A percentile compares a stretch with the other conserved stretches of the same genome.
Evolutionary conservation across 2,113 vertebrate species (phyloP).

Genomic region (Corythornis cristatus): DNA sequence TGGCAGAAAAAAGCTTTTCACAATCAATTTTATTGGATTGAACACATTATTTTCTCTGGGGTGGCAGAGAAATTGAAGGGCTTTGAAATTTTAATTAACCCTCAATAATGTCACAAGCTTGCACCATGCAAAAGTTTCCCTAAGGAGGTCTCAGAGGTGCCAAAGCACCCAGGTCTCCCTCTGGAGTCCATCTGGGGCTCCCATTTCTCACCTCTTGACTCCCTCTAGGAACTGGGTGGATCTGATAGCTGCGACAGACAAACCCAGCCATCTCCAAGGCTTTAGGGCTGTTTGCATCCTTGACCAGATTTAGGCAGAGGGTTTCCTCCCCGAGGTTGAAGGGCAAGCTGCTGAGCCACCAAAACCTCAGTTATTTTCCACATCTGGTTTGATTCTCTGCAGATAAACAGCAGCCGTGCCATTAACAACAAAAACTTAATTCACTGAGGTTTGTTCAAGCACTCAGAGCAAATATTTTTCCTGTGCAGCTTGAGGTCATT

Average conservation of each 20-base stretch:
- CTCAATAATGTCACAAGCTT: background rate
- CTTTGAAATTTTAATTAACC: background rate
- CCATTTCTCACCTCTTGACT: background rate
- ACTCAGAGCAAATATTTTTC: slow-evolving; percentile 79
- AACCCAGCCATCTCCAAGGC: background rate
- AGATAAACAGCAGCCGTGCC: slow-evolving; percentile 77
- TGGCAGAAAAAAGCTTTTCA: background rate
- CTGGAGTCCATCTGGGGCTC: background rate
- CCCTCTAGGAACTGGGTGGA: background rate
- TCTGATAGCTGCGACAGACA: background rate
- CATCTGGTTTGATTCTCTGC: slow-evolving; percentile 79
- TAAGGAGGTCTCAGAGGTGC: background rate
- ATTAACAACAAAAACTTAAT: slow-evolving; percentile 81
- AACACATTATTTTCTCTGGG: background rate
- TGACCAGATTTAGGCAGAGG: background rate
- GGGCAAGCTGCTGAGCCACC: slow-evolving; percentile 42
- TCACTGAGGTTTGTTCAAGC: slow-evolving; percentile 77
- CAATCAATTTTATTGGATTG: background rate
- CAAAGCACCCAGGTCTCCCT: background rate
- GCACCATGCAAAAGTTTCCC: background rate
- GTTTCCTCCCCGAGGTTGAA: slow-evolving; percentile 31
- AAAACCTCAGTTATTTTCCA: slow-evolving; percentile 61
- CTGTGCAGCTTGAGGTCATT: slow-evolving; percentile 76
- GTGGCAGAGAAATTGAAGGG: background rate
- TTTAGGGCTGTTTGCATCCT: background rate